phyloP scores from a whole-genome alignment of 2,113 vertebrate species.

The Oxyruncus cristatus region DNA sequence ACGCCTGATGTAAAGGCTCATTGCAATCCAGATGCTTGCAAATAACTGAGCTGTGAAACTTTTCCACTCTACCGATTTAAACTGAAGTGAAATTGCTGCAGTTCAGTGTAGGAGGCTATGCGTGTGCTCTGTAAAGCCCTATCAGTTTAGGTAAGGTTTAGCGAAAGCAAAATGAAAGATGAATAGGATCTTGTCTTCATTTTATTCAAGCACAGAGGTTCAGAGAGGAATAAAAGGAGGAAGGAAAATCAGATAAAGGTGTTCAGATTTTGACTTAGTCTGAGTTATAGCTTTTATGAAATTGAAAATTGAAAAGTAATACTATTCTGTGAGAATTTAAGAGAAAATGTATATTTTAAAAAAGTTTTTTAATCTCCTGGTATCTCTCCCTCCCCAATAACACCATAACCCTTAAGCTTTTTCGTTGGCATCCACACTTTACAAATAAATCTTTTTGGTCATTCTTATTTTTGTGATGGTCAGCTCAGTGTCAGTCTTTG shows the following conservation, averaged over 20 bases:
- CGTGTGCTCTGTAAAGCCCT: neutral
- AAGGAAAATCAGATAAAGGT: neutral
- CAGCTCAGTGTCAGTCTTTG: neutral
- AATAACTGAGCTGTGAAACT: neutral
- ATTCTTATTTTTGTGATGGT: neutral
- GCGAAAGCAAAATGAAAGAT: neutral
- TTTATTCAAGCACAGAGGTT: neutral
- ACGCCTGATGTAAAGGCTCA: fast-evolving
- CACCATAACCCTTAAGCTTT: neutral
- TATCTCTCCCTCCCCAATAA: neutral
- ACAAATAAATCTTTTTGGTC: neutral
- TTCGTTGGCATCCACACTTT: neutral
- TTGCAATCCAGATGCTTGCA: neutral
- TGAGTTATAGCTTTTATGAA: neutral
- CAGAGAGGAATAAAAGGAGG: neutral
- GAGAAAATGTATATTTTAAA: neutral
- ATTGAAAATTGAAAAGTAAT: neutral
- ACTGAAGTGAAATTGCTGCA: neutral
- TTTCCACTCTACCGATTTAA: neutral
- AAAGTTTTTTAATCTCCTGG: neutral
- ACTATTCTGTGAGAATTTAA: neutral
- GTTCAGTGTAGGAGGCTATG: neutral
- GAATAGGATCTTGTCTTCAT: neutral
- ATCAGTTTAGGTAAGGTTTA: neutral
- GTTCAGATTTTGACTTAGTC: neutral